Percentiles rank a stretch among this genome's conserved stretches.
Evolutionary conservation across 2,888 invertebrate species (phyloP).

Genomic region (Melanchra persicariae): DNA sequence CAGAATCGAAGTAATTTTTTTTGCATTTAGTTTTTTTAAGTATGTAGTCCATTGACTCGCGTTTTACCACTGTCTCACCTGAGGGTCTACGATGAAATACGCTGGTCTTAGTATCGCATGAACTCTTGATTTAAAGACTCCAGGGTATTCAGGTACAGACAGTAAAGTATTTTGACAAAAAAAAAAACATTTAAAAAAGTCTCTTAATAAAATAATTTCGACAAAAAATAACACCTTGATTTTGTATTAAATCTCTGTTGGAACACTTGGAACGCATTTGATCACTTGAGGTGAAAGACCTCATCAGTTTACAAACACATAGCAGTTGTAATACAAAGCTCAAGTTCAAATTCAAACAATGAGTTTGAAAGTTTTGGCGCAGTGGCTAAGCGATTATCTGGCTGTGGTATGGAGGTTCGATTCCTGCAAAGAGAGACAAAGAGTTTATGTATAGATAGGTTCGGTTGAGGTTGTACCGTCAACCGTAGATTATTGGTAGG

Average conservation of each 20-base stretch:
- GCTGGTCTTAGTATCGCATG: too few species aligned
- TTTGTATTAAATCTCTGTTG: slow-evolving; percentile 30
- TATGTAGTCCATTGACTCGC: too few species aligned
- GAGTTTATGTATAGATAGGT: not conserved
- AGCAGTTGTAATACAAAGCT: slow-evolving; percentile 23
- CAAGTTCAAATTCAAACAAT: slow-evolving; percentile 34
- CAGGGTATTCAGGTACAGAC: too few species aligned
- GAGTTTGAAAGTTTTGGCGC: not conserved
- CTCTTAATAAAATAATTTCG: slow-evolving; percentile 1
- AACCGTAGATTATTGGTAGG: too few species aligned
- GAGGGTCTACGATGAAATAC: too few species aligned
- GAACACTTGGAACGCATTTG: slow-evolving; percentile 13
- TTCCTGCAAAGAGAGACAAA: too few species aligned
- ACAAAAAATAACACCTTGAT: slow-evolving; percentile 26
- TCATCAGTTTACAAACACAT: slow-evolving; percentile 20
- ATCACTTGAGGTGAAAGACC: slow-evolving; percentile 42
- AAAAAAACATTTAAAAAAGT: not conserved
- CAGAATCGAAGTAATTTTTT: not conserved
- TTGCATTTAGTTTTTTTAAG: too few species aligned
- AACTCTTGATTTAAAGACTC: too few species aligned
- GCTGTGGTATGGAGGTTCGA: not conserved
- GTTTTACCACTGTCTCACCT: too few species aligned
- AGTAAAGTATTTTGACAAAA: too few species aligned
- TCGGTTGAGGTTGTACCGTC: too few species aligned
- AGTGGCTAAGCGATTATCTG: not conserved